A percentile compares a stretch with the other conserved stretches of the same genome.
phyloP scores from a whole-genome alignment of 2,113 vertebrate species.

The Tylochromis polylepis region DNA sequence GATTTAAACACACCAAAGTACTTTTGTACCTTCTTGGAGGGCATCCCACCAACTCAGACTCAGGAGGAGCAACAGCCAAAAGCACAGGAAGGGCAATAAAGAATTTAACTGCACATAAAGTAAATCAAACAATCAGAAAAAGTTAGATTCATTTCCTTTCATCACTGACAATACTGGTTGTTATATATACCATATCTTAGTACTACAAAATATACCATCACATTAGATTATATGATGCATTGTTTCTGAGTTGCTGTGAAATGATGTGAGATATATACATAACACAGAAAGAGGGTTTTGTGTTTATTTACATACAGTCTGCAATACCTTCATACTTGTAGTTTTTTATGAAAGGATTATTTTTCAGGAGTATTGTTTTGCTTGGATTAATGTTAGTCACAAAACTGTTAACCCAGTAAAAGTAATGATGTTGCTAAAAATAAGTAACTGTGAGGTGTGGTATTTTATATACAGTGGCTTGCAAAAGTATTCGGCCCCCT shows the following conservation, averaged over 20 bases:
- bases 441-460: background rate
- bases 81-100: background rate
- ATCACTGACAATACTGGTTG: background rate
- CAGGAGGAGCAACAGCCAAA: conserved; percentile 44
- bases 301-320: background rate
- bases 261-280: background rate
- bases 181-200: background rate
- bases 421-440: background rate
- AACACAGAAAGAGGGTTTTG: background rate
- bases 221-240: background rate
- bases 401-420: background rate
- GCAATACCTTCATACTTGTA: too few relatives aligned
- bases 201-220: background rate
- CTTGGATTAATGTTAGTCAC: background rate
- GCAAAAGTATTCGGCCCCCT: too few relatives aligned
- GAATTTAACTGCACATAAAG: background rate
- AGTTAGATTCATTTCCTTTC: background rate
- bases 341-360: background rate
- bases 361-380: background rate
- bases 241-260: background rate
- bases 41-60: conserved; percentile 22
- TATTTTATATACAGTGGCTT: background rate
- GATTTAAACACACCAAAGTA: conserved; percentile 76
- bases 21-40: conserved; percentile 72
- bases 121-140: background rate